Evolutionary conservation across 2,888 invertebrate species (phyloP).

Genomic region (Meiosimyza decipiens): DNA sequence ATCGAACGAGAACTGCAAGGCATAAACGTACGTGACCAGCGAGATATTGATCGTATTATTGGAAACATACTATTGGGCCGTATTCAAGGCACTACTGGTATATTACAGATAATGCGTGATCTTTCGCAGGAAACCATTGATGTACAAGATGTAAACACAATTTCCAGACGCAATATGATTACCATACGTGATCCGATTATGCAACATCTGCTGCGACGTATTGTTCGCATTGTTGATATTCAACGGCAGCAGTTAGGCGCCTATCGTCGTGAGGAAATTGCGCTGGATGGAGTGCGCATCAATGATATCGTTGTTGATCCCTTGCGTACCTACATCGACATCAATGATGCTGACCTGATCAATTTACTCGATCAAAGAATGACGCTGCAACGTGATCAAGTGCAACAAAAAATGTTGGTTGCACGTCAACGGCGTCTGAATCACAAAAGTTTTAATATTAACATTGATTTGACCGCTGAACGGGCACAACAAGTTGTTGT

Average conservation of each 20-base stretch:
- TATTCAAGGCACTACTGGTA: conserved; percentile 43
- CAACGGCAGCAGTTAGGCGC: conserved; percentile 70
- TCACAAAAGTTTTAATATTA: conserved; percentile 74
- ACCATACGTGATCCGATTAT: conserved; percentile 74
- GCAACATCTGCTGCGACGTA: conserved; percentile 48
- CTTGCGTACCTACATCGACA: conserved; percentile 76
- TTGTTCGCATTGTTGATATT: conserved; percentile 71
- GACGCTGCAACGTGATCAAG: conserved; percentile 50
- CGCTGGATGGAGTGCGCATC: conserved; percentile 72
- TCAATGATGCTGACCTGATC: conserved; percentile 71
- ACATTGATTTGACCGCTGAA: conserved; percentile 72
- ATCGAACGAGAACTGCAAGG: conserved; percentile 39
- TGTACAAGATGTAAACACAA: conserved; percentile 4
- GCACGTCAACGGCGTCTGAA: conserved; percentile 77
- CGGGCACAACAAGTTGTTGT: conserved; percentile 71
- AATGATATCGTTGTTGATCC: conserved; percentile 74
- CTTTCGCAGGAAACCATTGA: conserved; percentile 41
- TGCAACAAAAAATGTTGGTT: conserved; percentile 45
- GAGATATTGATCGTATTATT: conserved; percentile 45
- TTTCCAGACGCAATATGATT: not conserved
- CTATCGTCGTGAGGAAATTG: conserved; percentile 73
- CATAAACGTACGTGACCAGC: conserved; percentile 30
- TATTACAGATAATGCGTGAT: conserved; percentile 50
- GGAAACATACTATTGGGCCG: conserved; percentile 50
- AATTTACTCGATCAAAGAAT: conserved; percentile 37